Percentiles rank a stretch among this genome's conserved stretches.
Conservation (phyloP, 2,113 vertebrate species). For the Rhinolophus ferrumequinum region DNA sequence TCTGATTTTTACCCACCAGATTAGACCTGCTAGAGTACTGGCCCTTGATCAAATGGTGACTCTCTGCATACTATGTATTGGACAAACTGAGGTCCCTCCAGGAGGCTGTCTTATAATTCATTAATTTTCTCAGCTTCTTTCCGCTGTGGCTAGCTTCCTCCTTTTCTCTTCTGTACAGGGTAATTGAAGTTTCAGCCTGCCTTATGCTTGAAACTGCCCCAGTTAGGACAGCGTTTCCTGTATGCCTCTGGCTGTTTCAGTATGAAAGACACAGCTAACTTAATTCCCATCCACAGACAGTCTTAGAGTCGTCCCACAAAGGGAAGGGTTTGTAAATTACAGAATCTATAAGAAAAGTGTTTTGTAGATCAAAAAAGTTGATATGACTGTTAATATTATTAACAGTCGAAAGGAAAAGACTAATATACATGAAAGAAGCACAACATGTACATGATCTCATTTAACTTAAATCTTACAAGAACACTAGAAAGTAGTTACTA, state of each 20-base stretch:
- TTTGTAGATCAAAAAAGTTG: neutral
- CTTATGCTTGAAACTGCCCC: neutral
- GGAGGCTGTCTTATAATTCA: neutral
- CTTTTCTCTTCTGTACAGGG: neutral
- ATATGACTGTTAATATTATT: neutral
- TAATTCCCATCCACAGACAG: neutral
- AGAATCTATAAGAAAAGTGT: neutral
- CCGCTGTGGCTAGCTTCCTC: neutral
- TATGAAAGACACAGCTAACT: neutral
- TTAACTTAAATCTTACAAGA: slow-evolving; percentile 7
- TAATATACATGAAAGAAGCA: neutral
- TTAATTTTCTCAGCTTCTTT: neutral
- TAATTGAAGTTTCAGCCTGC: neutral
- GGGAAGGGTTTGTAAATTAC: neutral
- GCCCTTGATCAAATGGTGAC: neutral
- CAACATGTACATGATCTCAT: neutral
- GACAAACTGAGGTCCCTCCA: neutral
- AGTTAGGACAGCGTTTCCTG: neutral
- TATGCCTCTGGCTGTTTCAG: neutral
- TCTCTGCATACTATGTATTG: neutral
- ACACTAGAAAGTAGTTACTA: neutral
- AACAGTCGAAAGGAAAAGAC: neutral
- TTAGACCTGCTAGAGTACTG: neutral
- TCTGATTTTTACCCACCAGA: neutral
- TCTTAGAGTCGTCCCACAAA: neutral